phyloP scores from a whole-genome alignment of 2,797 vertebrate species.

The Scomberomorus guttatus region DNA sequence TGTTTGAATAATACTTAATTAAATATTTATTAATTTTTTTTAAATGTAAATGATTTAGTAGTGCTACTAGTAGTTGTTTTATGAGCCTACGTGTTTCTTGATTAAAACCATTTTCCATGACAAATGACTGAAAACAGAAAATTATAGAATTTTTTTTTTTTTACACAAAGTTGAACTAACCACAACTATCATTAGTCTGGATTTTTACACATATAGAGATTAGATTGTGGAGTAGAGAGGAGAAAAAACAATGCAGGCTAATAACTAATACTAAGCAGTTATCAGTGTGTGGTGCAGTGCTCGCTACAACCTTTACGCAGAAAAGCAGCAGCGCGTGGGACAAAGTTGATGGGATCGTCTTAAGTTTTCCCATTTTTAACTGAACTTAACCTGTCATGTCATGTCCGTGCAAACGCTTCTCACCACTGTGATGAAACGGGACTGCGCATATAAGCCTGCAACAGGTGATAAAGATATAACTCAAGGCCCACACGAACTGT shows the following conservation, averaged over 20 bases:
- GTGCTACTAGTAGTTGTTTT: not conserved
- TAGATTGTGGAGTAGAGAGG: not conserved
- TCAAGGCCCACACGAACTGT: not conserved
- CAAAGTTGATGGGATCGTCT: not conserved
- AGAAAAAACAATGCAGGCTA: not conserved
- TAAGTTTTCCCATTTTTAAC: not conserved
- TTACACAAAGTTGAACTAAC: not conserved
- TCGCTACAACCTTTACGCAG: not conserved
- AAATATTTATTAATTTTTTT: no score
- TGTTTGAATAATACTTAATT: not conserved
- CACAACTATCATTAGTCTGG: not conserved
- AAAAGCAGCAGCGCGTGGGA: not conserved
- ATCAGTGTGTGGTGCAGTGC: not conserved
- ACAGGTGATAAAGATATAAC: not conserved
- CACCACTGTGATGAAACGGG: no score
- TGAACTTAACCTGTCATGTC: not conserved
- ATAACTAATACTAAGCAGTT: not conserved
- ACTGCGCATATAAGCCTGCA: not conserved
- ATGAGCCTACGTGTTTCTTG: constrained; percentile 19
- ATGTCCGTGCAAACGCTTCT: not conserved
- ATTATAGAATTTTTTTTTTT: no score
- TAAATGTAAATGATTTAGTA: no score
- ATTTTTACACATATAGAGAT: not conserved
- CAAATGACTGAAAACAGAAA: not conserved
- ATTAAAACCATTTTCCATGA: no score